A percentile compares a stretch with the other conserved stretches of the same genome.
Evolutionary conservation across 2,888 invertebrate genomes (phyloP).

Genomic region (Dromius quadrimaculatus): DNA sequence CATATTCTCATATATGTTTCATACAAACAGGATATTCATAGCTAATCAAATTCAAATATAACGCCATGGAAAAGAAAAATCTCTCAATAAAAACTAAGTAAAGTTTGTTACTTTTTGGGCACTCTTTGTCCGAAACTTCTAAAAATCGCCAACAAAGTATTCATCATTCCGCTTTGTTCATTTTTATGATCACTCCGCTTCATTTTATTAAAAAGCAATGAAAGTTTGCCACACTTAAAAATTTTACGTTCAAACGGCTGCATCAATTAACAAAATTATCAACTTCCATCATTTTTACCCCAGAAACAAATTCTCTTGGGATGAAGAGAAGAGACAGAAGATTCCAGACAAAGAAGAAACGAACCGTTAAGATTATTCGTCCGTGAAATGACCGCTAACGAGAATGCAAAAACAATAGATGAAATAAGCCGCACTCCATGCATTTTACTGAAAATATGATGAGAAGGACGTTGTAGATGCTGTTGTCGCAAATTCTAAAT

Average conservation of each 20-base stretch:
- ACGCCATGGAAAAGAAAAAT: no score
- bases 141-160: not conserved
- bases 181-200: not conserved
- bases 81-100: no score
- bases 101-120: no score
- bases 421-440: constrained; percentile 45
- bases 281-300: constrained; percentile 33
- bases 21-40: no score
- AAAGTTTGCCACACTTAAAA: constrained; percentile 17
- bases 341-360: constrained; percentile 38
- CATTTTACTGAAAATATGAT: constrained; percentile 39
- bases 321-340: constrained; percentile 19
- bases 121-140: no score
- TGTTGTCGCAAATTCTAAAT: constrained; percentile 6
- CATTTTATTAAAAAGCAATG: constrained; percentile 9
- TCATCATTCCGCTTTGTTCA: not conserved
- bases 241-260: not conserved
- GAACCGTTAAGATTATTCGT: constrained; percentile 41
- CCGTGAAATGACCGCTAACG: constrained; percentile 48
- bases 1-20: not conserved
- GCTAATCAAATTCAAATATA: no score
- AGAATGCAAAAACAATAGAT: constrained; percentile 51
- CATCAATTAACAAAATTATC: constrained; percentile 29
- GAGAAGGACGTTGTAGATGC: no score
- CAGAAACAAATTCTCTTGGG: constrained; percentile 15